Conservation (phyloP, 2,113 vertebrate species). For the Apaloderma vittatum region DNA sequence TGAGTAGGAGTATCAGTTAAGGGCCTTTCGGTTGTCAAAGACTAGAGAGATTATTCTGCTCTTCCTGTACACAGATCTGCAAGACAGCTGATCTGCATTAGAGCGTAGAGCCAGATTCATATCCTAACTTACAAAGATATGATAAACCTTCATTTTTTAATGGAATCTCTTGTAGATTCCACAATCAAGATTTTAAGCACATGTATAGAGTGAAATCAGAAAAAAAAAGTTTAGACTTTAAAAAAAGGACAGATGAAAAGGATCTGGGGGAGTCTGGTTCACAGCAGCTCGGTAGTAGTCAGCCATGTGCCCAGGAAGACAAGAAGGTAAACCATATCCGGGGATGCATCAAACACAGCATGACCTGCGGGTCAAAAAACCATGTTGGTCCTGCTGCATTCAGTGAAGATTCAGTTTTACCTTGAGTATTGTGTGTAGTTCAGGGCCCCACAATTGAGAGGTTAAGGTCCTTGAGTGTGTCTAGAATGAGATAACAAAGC, state of each 20-base stretch:
- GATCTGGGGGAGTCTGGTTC: not conserved
- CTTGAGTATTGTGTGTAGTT: accelerated
- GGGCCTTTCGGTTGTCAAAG: not conserved
- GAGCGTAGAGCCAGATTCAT: not conserved
- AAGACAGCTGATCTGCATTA: not conserved
- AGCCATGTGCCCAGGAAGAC: not conserved
- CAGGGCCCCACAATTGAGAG: too few relatives aligned
- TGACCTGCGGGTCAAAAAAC: accelerated
- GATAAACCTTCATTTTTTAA: not conserved
- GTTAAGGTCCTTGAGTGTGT: accelerated
- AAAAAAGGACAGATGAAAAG: not conserved
- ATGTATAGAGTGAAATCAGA: not conserved
- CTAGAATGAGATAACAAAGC: not conserved
- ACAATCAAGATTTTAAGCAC: not conserved
- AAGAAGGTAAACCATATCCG: accelerated
- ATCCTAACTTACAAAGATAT: not conserved
- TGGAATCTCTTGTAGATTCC: not conserved
- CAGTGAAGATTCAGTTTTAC: accelerated
- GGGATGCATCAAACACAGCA: not conserved
- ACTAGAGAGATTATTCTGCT: not conserved
- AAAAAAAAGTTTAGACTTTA: not conserved
- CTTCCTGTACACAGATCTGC: not conserved
- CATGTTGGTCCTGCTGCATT: accelerated
- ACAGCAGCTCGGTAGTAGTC: too few relatives aligned
- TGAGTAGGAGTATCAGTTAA: not conserved